Percentiles rank a stretch among this genome's conserved stretches.
Evolutionary conservation across 1,140 invertebrate species (phyloP).

Genomic region (Drosophila sulfurigaster): DNA sequence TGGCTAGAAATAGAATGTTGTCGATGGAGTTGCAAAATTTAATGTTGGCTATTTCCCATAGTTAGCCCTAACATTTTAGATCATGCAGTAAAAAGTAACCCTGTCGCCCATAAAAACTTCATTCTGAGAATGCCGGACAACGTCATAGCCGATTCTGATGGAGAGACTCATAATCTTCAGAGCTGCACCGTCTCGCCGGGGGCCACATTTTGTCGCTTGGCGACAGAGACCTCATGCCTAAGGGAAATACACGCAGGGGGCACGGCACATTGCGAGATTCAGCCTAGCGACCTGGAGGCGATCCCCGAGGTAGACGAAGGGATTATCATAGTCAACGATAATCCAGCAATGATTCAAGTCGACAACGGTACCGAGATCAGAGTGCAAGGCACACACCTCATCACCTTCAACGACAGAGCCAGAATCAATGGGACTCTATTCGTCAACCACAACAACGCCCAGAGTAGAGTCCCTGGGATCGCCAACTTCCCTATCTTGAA

Average conservation of each 20-base stretch:
- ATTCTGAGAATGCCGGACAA: too few relatives aligned
- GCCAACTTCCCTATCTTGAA: slow-evolving; percentile 16
- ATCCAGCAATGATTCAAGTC: slow-evolving; percentile 28
- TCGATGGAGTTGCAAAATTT: slow-evolving; percentile 37
- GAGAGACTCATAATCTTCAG: background rate
- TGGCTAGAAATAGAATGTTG: slow-evolving; percentile 37
- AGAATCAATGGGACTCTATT: slow-evolving; percentile 25
- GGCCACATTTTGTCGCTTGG: background rate
- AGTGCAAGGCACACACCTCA: slow-evolving; percentile 32
- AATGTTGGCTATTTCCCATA: slow-evolving; percentile 34
- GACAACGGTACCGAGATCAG: slow-evolving; percentile 32
- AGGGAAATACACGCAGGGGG: slow-evolving; percentile 33
- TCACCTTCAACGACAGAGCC: slow-evolving; percentile 16
- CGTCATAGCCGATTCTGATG: background rate
- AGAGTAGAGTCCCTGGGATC: slow-evolving; percentile 9
- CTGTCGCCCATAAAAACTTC: background rate
- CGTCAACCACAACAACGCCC: slow-evolving; percentile 17
- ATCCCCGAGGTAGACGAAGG: slow-evolving; percentile 17
- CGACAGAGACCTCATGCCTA: too few relatives aligned
- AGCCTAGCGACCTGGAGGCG: slow-evolving; percentile 20
- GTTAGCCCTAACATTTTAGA: slow-evolving; percentile 41
- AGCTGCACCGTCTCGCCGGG: slow-evolving; percentile 16
- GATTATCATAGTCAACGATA: slow-evolving; percentile 38
- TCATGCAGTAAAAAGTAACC: slow-evolving; percentile 12
- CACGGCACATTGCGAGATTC: slow-evolving; percentile 22